A percentile compares a stretch with the other conserved stretches of the same genome.
Evolutionary conservation across 2,113 vertebrate genomes (phyloP).

Genomic region (Ifrita kowaldi): DNA sequence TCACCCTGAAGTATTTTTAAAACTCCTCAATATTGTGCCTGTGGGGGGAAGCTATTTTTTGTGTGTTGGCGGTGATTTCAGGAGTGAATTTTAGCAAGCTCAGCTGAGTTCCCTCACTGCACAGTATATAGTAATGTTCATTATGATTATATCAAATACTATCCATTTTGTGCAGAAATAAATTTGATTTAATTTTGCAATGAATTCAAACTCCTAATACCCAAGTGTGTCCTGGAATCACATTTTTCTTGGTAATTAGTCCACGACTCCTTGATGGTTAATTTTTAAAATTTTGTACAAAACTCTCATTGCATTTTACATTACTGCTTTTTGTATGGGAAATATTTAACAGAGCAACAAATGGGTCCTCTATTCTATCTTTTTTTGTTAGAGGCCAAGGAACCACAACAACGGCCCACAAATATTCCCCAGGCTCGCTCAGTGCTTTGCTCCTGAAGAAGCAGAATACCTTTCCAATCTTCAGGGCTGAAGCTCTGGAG

Average conservation of each 20-base stretch:
- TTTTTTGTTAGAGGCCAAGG: not conserved
- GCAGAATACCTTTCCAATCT: not conserved
- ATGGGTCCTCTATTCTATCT: not conserved
- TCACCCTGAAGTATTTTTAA: slow-evolving; percentile 40
- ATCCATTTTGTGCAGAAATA: slow-evolving; percentile 11
- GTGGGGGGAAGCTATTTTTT: slow-evolving; percentile 11
- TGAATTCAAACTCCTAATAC: slow-evolving; percentile 10
- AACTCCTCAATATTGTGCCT: slow-evolving; percentile 5
- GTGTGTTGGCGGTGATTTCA: not conserved
- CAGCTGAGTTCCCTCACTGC: not conserved
- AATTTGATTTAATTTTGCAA: slow-evolving; percentile 51
- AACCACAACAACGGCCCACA: not conserved
- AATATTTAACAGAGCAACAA: not conserved
- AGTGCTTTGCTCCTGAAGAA: not conserved
- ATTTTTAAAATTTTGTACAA: not conserved
- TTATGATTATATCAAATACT: slow-evolving; percentile 35
- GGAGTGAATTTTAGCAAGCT: slow-evolving; percentile 44
- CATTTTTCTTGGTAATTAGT: slow-evolving; percentile 19
- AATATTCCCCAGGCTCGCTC: not conserved
- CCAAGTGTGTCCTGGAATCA: not conserved
- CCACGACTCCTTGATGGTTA: not conserved
- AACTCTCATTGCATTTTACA: not conserved
- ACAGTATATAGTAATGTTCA: slow-evolving; percentile 19
- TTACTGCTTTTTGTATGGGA: not conserved
- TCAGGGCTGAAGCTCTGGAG: not conserved